Evolutionary conservation across 2,797 vertebrate genomes (phyloP).

Genomic region (Centroberyx gerrardi): DNA sequence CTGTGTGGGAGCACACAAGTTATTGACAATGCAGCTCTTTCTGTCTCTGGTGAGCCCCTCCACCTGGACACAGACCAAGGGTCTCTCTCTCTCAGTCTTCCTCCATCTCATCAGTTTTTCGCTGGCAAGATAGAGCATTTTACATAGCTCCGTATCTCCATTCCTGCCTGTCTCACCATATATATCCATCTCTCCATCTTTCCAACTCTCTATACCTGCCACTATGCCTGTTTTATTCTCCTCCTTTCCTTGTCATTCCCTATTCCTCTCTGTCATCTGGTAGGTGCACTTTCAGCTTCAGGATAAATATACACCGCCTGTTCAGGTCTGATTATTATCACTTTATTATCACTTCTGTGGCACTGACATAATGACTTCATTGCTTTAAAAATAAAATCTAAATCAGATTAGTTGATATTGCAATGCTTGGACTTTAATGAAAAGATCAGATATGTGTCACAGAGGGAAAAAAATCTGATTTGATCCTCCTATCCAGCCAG

Average conservation of each 20-base stretch:
- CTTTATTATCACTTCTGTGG: too few species aligned
- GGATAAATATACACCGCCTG: background rate
- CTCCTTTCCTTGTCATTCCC: conserved; percentile 7
- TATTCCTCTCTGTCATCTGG: background rate
- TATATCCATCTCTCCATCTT: background rate
- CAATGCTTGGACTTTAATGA: too few species aligned
- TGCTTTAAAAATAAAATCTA: background rate
- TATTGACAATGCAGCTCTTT: conserved; percentile 25
- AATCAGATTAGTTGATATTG: too few species aligned
- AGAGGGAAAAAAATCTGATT: too few species aligned
- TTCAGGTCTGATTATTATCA: background rate
- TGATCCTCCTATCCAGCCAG: too few species aligned
- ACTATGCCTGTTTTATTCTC: background rate
- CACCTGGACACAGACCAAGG: conserved; percentile 7
- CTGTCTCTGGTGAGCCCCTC: conserved; percentile 23
- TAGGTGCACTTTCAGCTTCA: background rate
- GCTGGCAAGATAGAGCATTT: background rate
- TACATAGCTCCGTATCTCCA: conserved; percentile 12
- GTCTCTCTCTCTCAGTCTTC: background rate
- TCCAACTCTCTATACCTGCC: conserved; percentile 1
- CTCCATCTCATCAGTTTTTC: too few species aligned
- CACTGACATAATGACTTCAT: background rate
- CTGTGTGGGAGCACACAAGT: conserved; percentile 19
- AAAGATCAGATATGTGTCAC: too few species aligned
- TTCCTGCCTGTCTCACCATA: background rate